Base-by-base conservation (phyloP, 1,140 invertebrate species). In the Zeugodacus cucurbitae region DNA sequence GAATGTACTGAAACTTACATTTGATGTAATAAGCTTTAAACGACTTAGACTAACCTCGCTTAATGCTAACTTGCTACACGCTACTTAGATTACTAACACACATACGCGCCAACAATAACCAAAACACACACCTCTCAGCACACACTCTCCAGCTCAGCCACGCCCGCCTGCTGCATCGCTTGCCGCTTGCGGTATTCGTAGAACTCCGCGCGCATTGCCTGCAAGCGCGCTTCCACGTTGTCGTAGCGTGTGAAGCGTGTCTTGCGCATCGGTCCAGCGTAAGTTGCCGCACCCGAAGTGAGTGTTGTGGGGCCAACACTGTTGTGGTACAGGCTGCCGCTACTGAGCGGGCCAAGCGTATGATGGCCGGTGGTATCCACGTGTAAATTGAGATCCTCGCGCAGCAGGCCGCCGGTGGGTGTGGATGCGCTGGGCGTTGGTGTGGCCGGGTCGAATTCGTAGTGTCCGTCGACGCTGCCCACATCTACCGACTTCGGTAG, bases 181-280 rank as follows among this genome's bases (percentile, higher is more conserved):
- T 98, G 98, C 59, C 97, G 95, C 91, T 97, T 96, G 87, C 98
- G 95, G 94, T 98, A 99, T 92, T 98, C 96, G 92, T 98, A 96
- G 94, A 98, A 99, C 93, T 99, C 98, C 92, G 98, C 97, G 90
- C 98, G 98, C 96, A 99, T 98, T 48, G 97, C 97, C 90, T 98
- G 97, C 87, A 99, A 97, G 85, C 98, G 95, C 5, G 97, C 97
- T 91, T 98, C 97, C 89, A 98, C 97, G 93, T 97, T 97, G 90
- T 97, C 96, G 85, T 96, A 96, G 8, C 95, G 95, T 57, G 94
- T 54, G 44, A 88, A 89, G 11, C 90, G 90, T 34, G 90, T 29
- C 58, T 91, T 91, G 0, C 90, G 90, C 5, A 86, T 87, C 5
- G 1, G 37, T 37, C 87, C 88, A 93, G 92, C 90, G n/a, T 54